Base-by-base conservation (phyloP, 2,888 invertebrate genomes). In the Tolmerus cingulatus region DNA sequence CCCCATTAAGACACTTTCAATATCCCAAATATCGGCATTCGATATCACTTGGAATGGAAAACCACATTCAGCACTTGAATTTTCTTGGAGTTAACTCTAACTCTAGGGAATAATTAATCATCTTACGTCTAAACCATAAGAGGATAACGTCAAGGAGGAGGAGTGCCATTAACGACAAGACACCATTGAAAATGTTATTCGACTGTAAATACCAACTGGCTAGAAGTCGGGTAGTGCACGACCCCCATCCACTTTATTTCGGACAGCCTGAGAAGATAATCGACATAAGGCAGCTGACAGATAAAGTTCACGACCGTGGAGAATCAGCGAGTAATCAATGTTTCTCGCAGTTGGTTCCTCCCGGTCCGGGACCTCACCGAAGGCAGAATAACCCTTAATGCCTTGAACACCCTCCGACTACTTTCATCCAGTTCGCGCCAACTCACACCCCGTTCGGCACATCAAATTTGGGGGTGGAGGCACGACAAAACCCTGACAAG, bases 101-200 rank as follows among this genome's bases (percentile, higher is more conserved):
- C 37, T 7, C 77, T n/a, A n/a, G 77, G 37, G 77, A 30, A 40
- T 40, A 77, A 77, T 77, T 77, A 40, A 77, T 77, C 77, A 77
- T 40, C 40, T 77, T 77, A 77, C 40, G 77, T 77, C 77, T 37
- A 16, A 19, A 77, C 77, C 77, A 77, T 40, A 77, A 77, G 77
- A 77, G 40, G 77, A 77, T 77, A 77, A 77, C 40, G 19, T 34
- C 77, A 19, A 37, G 40, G 9, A 37, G 30, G 81, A 76, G 77
- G 85, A 66, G 19, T 43, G 66, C 77, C 87, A 87, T 87, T 87
- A 87, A 87, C 66, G 74, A 43, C 87, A 87, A 87, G 85, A 84
- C 57, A 85, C 85, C 87, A 78, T 87, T 85, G 85, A 84, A 85
- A 87, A 87, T 86, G 84, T 86, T 87, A 78, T 87, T 87, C 85